Percentiles rank a stretch among this genome's conserved stretches.
These are phyloP conservation scores for Elaphurus davidianus DNA, from an alignment of 2,113 vertebrate genomes.

Conservation along the genomic window DNA sequence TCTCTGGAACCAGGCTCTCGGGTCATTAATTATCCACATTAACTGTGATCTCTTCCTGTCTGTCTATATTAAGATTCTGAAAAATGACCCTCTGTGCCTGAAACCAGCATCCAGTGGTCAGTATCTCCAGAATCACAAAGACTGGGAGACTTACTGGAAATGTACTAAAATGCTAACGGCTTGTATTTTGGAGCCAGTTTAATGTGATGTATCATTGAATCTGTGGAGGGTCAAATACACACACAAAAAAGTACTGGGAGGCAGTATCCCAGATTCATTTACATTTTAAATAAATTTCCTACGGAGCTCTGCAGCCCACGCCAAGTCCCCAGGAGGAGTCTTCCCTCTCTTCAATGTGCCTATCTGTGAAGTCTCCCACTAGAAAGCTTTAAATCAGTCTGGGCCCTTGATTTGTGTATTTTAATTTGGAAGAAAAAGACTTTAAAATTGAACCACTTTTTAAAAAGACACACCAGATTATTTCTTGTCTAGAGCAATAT, in stretches of 20 bases:
- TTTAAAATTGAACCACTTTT: not conserved
- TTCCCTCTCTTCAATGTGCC: not conserved
- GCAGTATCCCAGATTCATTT: not conserved
- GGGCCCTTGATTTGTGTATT: not conserved
- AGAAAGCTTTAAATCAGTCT: not conserved
- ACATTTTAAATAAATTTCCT: not conserved
- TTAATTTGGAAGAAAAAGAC: not conserved
- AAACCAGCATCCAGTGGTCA: conserved; percentile 53
- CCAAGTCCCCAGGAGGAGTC: not conserved
- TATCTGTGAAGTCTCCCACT: not conserved
- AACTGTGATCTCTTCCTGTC: not conserved
- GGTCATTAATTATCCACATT: not conserved
- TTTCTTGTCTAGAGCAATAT: not conserved
- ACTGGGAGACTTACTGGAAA: conserved; percentile 35
- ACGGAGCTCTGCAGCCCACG: not conserved
- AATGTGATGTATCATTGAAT: conserved; percentile 47
- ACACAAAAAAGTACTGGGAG: not conserved
- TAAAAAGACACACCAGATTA: not conserved
- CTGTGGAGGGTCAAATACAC: not conserved
- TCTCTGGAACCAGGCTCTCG: not conserved
- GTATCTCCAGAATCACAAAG: conserved; percentile 39
- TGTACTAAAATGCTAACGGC: not conserved
- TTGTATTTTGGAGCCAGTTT: conserved; percentile 30
- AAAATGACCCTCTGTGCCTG: conserved; percentile 38
- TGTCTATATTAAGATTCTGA: not conserved